Conservation (phyloP, 2,888 invertebrate species). For the Cryptus armator region DNA sequence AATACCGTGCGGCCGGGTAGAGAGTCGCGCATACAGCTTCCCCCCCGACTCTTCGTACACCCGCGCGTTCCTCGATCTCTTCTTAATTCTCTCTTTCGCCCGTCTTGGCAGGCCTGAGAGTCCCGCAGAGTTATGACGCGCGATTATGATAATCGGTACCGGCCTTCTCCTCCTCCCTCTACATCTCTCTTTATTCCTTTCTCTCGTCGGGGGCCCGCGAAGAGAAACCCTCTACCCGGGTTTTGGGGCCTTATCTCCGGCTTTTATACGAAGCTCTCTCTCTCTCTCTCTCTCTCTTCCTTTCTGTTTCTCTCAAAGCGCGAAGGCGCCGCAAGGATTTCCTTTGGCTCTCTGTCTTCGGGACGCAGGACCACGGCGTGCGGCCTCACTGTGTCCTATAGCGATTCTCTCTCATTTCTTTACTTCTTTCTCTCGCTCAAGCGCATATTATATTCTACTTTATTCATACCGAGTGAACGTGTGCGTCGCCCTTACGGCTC, state of each 20-base stretch:
- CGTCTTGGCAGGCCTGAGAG: constrained; percentile 43
- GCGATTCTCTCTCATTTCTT: constrained; percentile 45
- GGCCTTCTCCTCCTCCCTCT: constrained; percentile 73
- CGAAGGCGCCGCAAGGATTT: constrained; percentile 28
- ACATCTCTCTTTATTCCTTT: constrained; percentile 55
- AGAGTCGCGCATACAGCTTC: neutral
- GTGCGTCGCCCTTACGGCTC: constrained; percentile 24
- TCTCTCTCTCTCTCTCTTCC: too few species aligned
- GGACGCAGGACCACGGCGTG: constrained; percentile 33
- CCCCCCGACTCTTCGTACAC: constrained; percentile 10
- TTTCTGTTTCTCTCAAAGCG: neutral
- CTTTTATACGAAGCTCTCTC: constrained; percentile 36
- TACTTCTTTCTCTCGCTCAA: constrained; percentile 58
- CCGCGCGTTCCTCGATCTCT: constrained; percentile 35
- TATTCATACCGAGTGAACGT: constrained; percentile 73
- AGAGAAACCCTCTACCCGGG: constrained; percentile 41
- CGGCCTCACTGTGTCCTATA: constrained; percentile 19
- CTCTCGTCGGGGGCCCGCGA: constrained; percentile 23
- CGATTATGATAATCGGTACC: constrained; percentile 82
- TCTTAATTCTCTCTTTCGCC: constrained; percentile 60
- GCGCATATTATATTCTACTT: constrained; percentile 79
- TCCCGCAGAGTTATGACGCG: constrained; percentile 82
- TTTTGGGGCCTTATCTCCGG: constrained; percentile 61
- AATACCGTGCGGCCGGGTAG: neutral
- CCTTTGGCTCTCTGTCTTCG: constrained; percentile 19